These are phyloP conservation scores for Odontamblyopus lacepedii DNA, from an alignment of 2,797 vertebrate species.

Conservation along the genomic window DNA sequence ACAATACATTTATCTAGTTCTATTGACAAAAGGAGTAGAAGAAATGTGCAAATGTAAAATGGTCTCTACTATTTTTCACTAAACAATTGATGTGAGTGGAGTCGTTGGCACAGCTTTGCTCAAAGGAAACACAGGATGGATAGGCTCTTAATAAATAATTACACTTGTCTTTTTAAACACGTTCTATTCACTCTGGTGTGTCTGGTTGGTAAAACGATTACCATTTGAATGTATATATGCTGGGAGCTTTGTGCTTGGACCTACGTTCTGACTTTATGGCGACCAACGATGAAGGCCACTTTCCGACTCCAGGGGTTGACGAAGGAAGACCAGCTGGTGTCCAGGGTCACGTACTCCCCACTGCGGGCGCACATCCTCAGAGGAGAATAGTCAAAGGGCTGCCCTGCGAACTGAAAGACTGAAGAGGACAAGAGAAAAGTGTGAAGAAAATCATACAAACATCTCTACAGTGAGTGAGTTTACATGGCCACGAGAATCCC, in stretches of 20 bases:
- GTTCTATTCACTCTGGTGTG: neutral
- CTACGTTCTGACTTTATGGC: conserved; percentile 94
- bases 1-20: too few relatives aligned
- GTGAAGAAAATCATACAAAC: neutral
- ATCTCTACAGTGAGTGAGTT: too few relatives aligned
- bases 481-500: too few relatives aligned
- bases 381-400: conserved; percentile 88
- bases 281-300: conserved; percentile 90
- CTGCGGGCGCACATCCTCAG: conserved; percentile 89
- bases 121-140: too few relatives aligned
- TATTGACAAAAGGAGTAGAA: too few relatives aligned
- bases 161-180: too few relatives aligned
- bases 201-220: neutral
- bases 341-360: conserved; percentile 91
- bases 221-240: too few relatives aligned
- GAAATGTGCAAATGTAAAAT: too few relatives aligned
- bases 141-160: too few relatives aligned
- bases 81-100: too few relatives aligned
- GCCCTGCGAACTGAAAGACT: conserved; percentile 90
- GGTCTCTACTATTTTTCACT: too few relatives aligned
- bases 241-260: conserved; percentile 27
- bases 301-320: conserved; percentile 96
- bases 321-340: conserved; percentile 94
- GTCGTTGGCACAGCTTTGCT: too few relatives aligned
- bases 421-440: conserved; percentile 4